These are phyloP conservation scores for Sicus ferrugineus DNA, from an alignment of 2,888 invertebrate genomes.

Conservation along the genomic window DNA sequence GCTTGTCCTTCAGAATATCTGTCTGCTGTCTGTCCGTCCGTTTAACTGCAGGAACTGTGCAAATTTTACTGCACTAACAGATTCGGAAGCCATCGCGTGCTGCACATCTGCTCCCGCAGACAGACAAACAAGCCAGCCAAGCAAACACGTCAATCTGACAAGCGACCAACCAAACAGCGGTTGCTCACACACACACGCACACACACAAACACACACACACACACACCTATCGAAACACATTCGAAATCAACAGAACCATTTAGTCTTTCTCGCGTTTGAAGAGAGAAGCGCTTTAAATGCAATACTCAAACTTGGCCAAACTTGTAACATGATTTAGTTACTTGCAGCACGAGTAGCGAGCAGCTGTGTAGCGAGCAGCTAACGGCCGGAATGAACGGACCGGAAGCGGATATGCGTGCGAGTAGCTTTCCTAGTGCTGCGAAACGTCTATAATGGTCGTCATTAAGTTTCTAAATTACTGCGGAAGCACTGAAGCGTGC, in stretches of 20 bases:
- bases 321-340: constrained; percentile 17
- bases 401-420: constrained; percentile 21
- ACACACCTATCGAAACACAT: no score
- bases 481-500: not conserved
- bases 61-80: constrained; percentile 19
- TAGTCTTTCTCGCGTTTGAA: constrained; percentile 17
- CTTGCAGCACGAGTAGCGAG: not conserved
- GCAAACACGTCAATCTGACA: not conserved
- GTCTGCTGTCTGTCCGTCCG: constrained; percentile 9
- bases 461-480: constrained; percentile 2
- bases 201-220: no score
- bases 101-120: constrained; percentile 1
- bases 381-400: not conserved
- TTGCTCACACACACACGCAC: no score
- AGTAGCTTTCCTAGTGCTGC: constrained; percentile 9
- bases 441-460: not conserved
- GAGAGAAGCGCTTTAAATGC: constrained; percentile 14
- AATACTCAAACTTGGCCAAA: constrained; percentile 10
- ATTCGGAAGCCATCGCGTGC: constrained; percentile 3
- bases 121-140: not conserved
- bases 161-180: not conserved
- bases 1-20: not conserved
- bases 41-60: constrained; percentile 9
- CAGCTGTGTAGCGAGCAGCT: not conserved
- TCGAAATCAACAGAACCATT: constrained; percentile 21